Conservation (phyloP, 2,797 vertebrate genomes). For the Acrocephalus scirpaceus region DNA sequence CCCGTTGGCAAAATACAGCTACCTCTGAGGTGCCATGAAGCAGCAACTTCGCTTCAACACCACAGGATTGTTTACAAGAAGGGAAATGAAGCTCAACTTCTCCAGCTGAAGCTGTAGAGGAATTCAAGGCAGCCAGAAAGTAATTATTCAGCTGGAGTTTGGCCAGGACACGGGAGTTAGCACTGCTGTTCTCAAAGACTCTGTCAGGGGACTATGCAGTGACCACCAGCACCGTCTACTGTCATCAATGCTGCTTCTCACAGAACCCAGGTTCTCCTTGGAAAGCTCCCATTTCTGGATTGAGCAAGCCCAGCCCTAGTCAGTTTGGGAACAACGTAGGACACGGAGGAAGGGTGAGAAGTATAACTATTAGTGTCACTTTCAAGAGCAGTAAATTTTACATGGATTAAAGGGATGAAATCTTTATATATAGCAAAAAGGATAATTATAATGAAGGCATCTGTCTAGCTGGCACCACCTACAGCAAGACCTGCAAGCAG, state of each 20-base stretch:
- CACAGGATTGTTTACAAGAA: conserved; percentile 9
- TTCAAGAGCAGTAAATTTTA: conserved; percentile 64
- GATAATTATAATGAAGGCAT: conserved; percentile 76
- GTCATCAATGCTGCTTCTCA: background rate
- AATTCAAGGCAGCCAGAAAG: conserved; percentile 42
- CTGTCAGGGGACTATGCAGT: background rate
- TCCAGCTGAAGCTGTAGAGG: conserved; percentile 42
- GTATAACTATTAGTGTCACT: conserved; percentile 39
- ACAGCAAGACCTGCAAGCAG: conserved; percentile 80
- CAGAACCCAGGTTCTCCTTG: background rate
- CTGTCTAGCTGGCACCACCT: conserved; percentile 86
- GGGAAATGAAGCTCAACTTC: conserved; percentile 24
- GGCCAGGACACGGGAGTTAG: background rate
- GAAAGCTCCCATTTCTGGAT: background rate
- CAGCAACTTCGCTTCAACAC: background rate
- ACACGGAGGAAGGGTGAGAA: conserved; percentile 12
- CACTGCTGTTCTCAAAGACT: background rate
- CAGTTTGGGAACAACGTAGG: background rate
- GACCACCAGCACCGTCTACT: background rate
- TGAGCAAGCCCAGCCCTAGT: background rate
- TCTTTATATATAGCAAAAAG: conserved; percentile 69
- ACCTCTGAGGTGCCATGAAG: background rate
- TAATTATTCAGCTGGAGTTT: conserved; percentile 58
- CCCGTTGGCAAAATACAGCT: fast-evolving
- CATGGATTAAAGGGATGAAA: conserved; percentile 65